A percentile compares a stretch with the other conserved stretches of the same genome.
These are phyloP conservation scores for Lepidocyrtinus sp. DNA, from an alignment of 2,888 invertebrate genomes.

Conservation along the genomic window DNA sequence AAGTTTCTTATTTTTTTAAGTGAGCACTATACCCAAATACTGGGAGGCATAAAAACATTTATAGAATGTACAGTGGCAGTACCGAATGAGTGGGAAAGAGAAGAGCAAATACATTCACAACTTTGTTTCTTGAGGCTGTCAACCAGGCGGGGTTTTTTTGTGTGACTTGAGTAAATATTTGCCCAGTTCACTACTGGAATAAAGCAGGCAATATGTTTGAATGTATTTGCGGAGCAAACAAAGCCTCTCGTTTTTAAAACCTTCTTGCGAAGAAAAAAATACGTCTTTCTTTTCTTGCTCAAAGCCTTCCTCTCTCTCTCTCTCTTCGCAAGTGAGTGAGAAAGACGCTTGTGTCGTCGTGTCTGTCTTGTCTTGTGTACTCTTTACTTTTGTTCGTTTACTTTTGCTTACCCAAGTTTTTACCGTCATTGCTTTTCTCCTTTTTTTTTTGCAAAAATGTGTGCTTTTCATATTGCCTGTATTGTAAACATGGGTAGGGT, in stretches of 20 bases:
- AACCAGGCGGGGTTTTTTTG: slow-evolving; percentile 61
- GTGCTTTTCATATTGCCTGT: background rate
- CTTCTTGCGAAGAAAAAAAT: slow-evolving; percentile 22
- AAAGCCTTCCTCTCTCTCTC: slow-evolving; percentile 23
- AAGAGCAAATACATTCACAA: slow-evolving; percentile 48
- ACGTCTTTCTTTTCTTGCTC: slow-evolving; percentile 25
- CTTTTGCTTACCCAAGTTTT: slow-evolving; percentile 45
- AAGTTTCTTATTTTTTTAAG: slow-evolving; percentile 9
- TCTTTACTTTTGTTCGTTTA: slow-evolving; percentile 34
- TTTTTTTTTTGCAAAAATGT: background rate
- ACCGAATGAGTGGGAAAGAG: slow-evolving; percentile 22
- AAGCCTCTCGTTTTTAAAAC: slow-evolving; percentile 55
- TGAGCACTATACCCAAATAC: background rate
- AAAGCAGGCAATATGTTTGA: slow-evolving; percentile 67
- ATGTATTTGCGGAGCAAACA: slow-evolving; percentile 66
- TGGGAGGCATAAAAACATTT: slow-evolving; percentile 4
- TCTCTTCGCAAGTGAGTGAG: background rate
- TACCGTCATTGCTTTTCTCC: background rate
- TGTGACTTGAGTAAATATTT: slow-evolving; percentile 67
- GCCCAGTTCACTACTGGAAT: slow-evolving; percentile 66
- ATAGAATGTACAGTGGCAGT: slow-evolving; percentile 3
- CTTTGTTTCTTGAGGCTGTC: slow-evolving; percentile 60
- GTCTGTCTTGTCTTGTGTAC: too few relatives aligned
- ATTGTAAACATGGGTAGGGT: background rate
- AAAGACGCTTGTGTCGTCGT: slow-evolving; percentile 19